phyloP scores from a whole-genome alignment of 2,888 invertebrate genomes.

The Lochmaea capreae region DNA sequence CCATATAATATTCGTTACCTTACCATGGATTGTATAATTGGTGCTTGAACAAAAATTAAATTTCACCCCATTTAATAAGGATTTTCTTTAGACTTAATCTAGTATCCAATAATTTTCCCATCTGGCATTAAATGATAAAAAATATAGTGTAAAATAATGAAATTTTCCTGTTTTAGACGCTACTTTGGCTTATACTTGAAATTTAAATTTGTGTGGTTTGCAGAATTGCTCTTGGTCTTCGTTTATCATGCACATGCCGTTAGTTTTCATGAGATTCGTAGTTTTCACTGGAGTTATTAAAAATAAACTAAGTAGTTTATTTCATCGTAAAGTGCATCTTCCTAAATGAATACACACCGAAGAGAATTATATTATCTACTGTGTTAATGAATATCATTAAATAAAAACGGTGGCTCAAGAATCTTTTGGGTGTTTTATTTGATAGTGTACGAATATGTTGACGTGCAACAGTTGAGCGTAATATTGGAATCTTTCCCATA shows the following conservation, averaged over 20 bases:
- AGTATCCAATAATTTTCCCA: not conserved
- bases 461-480: too few species aligned
- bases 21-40: too few species aligned
- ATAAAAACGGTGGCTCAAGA: not conserved
- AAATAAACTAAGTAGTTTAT: conserved; percentile 23
- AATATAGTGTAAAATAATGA: not conserved
- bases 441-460: too few species aligned
- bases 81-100: too few species aligned
- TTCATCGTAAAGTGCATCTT: conserved; percentile 16
- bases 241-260: conserved; percentile 15
- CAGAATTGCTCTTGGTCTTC: conserved; percentile 8
- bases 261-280: not conserved
- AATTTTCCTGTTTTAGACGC: too few species aligned
- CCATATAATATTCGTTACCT: too few species aligned
- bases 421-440: too few species aligned
- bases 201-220: conserved; percentile 4
- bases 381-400: not conserved
- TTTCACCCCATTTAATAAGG: not conserved
- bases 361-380: not conserved
- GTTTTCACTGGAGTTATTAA: conserved; percentile 5
- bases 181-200: not conserved
- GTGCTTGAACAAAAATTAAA: too few species aligned
- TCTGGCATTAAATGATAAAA: not conserved
- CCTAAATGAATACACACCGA: not conserved
- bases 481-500: too few species aligned